Evolutionary conservation across 2,888 invertebrate genomes (phyloP).

Genomic region (Eupithecia subumbrata): DNA sequence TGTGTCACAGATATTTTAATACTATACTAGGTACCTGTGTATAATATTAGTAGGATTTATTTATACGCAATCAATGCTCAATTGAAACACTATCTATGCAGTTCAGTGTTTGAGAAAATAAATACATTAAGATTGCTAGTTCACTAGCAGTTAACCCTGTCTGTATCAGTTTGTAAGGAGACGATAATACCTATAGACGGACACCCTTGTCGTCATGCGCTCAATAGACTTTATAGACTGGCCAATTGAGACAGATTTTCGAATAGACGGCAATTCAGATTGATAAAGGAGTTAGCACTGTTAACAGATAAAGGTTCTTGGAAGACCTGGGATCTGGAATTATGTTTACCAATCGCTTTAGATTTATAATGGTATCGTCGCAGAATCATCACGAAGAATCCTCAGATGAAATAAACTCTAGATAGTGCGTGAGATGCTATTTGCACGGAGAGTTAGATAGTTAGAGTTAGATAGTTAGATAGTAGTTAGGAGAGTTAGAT

Average conservation of each 20-base stretch:
- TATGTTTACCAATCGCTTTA: neutral
- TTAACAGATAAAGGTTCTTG: neutral
- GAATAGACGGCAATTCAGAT: neutral
- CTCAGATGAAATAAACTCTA: too few relatives aligned
- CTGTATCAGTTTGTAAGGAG: constrained; percentile 22
- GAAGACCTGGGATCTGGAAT: neutral
- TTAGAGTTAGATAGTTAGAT: too few relatives aligned
- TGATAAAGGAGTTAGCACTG: neutral
- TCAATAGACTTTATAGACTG: constrained; percentile 1
- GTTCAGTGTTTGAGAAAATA: constrained; percentile 9
- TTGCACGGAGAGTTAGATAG: too few relatives aligned
- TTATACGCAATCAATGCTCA: neutral
- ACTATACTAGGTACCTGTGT: too few relatives aligned
- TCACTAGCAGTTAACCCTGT: constrained; percentile 44
- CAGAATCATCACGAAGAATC: too few relatives aligned
- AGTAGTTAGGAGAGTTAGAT: too few relatives aligned
- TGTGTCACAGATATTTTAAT: too few relatives aligned
- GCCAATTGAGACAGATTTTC: neutral
- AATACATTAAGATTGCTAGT: constrained; percentile 31
- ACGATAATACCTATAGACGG: too few relatives aligned
- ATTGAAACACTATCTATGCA: neutral
- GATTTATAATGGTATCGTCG: too few relatives aligned
- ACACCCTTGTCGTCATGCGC: neutral
- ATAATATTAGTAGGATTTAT: neutral
- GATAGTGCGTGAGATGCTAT: too few relatives aligned